A percentile compares a stretch with the other conserved stretches of the same genome.
phyloP scores from a whole-genome alignment of 2,888 invertebrate genomes.

The Synergus umbraculus region DNA sequence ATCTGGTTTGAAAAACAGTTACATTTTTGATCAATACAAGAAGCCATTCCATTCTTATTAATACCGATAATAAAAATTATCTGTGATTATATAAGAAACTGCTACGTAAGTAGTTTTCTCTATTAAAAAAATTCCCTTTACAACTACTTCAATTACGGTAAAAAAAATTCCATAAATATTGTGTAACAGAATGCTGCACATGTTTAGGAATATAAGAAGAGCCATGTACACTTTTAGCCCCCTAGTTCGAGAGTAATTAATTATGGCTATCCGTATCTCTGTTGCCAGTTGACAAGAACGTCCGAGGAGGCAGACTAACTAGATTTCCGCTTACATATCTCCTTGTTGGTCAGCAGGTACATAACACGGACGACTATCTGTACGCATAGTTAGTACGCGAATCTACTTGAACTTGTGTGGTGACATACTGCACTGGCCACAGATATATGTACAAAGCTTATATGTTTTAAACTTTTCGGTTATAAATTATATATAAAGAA shows the following conservation, averaged over 20 bases:
- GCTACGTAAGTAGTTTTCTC: too few species aligned
- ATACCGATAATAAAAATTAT: too few species aligned
- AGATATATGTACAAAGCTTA: too few species aligned
- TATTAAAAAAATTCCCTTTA: too few species aligned
- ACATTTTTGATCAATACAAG: too few species aligned
- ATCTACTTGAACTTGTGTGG: slow-evolving; percentile 61
- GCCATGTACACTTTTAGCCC: background rate
- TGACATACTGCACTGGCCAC: slow-evolving; percentile 53
- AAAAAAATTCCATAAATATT: background rate
- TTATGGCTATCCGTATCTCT: background rate
- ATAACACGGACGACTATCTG: slow-evolving; percentile 61
- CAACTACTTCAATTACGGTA: too few species aligned
- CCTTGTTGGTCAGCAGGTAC: slow-evolving; percentile 53
- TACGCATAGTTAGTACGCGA: slow-evolving; percentile 63
- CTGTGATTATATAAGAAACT: too few species aligned
- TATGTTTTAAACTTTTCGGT: too few species aligned
- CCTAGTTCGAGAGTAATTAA: background rate
- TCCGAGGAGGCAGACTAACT: slow-evolving; percentile 62
- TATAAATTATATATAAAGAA: too few species aligned
- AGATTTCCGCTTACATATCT: slow-evolving; percentile 67
- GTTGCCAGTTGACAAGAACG: slow-evolving; percentile 19
- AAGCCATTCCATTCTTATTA: too few species aligned
- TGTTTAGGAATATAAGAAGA: background rate
- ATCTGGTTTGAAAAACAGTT: too few species aligned
- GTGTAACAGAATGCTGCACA: background rate